Conservation (phyloP, 2,797 vertebrate genomes). For the Phoeniculus purpureus region DNA sequence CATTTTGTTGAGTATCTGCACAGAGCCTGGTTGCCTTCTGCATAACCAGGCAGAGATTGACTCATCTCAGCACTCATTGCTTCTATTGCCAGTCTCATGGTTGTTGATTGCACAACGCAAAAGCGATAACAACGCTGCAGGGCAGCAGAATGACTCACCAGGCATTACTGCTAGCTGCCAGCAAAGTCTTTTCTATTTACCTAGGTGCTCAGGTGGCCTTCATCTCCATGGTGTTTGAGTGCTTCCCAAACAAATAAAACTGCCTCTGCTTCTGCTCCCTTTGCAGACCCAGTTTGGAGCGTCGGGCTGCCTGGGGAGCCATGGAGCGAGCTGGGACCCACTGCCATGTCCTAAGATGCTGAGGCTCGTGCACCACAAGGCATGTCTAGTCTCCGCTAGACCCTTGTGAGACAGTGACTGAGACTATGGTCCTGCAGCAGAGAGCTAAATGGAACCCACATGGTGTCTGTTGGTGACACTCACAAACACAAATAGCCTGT, state of each 20-base stretch:
- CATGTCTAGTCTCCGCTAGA: background rate
- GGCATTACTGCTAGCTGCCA: conserved; percentile 14
- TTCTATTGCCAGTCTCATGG: conserved; percentile 56
- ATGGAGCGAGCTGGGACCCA: background rate
- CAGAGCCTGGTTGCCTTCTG: background rate
- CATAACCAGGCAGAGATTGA: conserved; percentile 11
- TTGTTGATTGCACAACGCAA: conserved; percentile 36
- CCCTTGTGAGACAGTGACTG: background rate
- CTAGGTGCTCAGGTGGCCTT: conserved; percentile 52
- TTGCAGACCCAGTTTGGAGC: conserved; percentile 15
- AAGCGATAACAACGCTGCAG: conserved; percentile 49
- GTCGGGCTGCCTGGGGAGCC: background rate
- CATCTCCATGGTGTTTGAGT: conserved; percentile 57
- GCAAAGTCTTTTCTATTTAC: conserved; percentile 60
- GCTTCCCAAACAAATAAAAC: conserved; percentile 64
- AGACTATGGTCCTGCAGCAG: background rate
- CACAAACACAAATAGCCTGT: background rate
- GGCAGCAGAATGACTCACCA: conserved; percentile 59
- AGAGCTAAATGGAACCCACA: background rate
- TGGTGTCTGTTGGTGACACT: background rate
- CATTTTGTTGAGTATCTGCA: background rate
- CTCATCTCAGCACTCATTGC: background rate
- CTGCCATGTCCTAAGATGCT: background rate
- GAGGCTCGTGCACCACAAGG: background rate
- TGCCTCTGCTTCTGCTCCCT: background rate